Base-by-base conservation (phyloP, 1,140 invertebrate genomes). In the Lordiphosa stackelbergi region DNA sequence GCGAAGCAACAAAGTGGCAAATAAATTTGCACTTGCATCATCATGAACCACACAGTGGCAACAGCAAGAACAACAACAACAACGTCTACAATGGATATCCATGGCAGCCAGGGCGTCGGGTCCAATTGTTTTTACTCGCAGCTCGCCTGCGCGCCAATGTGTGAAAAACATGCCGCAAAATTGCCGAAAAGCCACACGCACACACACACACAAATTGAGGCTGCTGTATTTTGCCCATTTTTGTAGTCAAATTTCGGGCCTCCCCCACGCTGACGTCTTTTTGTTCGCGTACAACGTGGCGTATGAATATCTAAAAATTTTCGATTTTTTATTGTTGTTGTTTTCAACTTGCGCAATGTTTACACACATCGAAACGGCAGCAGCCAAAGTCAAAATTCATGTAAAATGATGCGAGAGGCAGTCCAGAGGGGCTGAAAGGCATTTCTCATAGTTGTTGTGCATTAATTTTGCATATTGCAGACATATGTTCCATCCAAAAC, bases 381-480 rank as follows among this genome's bases (percentile, higher is more conserved):
- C 56, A 70, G 64, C 62, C 77, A 83, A 84, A 84, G 77, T 83
- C 77, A 84, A 77, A 83, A 73, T 66, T 77, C 65, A 56, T 83
- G 77, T 83, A 83, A 73, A 68, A 38, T 13, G 35, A 24, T 42
- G 22, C 34, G 42, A 47, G 31, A 24, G 22, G 22, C 22, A 24
- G 22, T 24, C n/a, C n/a, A 9, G 35, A 3, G 42, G 10, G 31
- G 7, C 28, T 31, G 8, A 34, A 22, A 31, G 36, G 48, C 38
- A 16, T 52, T 36, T 24, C 4, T 11, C 41, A 38, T 57, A 59
- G 64, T 49, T 53, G 52, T 52, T 68, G 66, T 71, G 77, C 77
- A 81, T 84, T 73, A 81, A 72, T 81, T 81, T 81, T 81, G 78
- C 77, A 83, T 84, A 81, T 83, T 83, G 77, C 78, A 84, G 72